Evolutionary conservation across 2,797 vertebrate species (phyloP), one percentile per base, ranked within the genome.

Genomic region (Acrossocheilus wenchowensis): DNA sequence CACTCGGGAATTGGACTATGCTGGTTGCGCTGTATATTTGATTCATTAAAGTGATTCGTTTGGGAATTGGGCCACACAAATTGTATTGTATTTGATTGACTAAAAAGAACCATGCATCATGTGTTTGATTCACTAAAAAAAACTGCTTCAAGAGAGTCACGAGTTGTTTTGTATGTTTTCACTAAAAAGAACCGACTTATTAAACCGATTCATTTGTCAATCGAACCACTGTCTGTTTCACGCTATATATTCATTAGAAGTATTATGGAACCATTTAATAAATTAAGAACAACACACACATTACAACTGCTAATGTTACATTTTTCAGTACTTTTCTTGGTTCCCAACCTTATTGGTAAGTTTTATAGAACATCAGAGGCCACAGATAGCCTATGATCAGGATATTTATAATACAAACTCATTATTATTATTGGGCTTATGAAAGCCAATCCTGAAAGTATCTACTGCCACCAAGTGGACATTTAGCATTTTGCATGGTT

Each of bases 381-480:
- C 30, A 77, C 74, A 54, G 50, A 78, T 15, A 62, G 60, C 11
- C 60, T 30, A n/a, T n/a, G 6, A 60, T n/a, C 48, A 54, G 52
- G 23, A 57, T 26, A n/a, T 77, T 54, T 4, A 79, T n/a, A n/a
- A 80, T 2, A 80, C 0, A 14, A 15, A 69, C 36, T 41, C 45
- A 6, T 64, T 39, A 11, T 54, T 19, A 6, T 36, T 5, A 12
- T 21, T 14, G 15, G 17, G 19, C 21, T 39, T 1, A 72, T 73
- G 4, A 34, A 66, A 45, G 39, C 15, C 57, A 23, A 52, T 45
- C 10, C 7, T 69, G 9, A 78, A 68, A 54, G 15, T 6, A 57
- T 71, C 36, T 78, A 88, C 68, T 85, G 86, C 75, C 89, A 80
- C 62, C 80, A 62, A 15, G 87, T 78, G 89, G 87, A 11, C 26